Conservation (phyloP, 2,888 invertebrate species). For the Blomia tropicalis region DNA sequence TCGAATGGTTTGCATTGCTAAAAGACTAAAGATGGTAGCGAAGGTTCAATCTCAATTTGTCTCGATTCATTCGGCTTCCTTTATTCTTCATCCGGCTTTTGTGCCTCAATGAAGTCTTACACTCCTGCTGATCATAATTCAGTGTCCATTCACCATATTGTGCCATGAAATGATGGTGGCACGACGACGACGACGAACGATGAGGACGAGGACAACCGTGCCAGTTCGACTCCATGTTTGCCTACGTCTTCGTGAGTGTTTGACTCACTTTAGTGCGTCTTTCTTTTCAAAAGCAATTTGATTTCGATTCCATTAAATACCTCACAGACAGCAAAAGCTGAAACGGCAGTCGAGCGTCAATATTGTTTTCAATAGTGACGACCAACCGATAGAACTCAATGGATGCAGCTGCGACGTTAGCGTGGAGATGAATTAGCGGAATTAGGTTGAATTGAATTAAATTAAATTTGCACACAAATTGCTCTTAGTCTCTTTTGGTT, state of each 20-base stretch:
- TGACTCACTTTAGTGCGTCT: not conserved
- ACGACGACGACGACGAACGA: no score
- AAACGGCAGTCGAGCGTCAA: not conserved
- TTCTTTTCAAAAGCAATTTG: not conserved
- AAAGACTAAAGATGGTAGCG: no score
- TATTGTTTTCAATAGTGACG: not conserved
- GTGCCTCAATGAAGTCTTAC: not conserved
- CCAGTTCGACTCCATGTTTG: not conserved
- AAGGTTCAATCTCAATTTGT: conserved; percentile 12
- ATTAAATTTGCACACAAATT: conserved; percentile 13
- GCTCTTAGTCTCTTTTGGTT: not conserved
- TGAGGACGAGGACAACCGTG: no score
- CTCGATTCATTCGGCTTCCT: conserved; percentile 4
- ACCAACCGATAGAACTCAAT: no score
- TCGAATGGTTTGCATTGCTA: no score
- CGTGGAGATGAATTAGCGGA: conserved; percentile 10
- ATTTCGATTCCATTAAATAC: conserved; percentile 8
- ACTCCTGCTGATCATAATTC: conserved; percentile 1
- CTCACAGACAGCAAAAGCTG: no score
- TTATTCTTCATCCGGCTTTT: not conserved
- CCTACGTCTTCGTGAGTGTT: not conserved
- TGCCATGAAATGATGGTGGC: no score
- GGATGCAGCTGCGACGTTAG: not conserved
- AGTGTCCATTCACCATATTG: not conserved
- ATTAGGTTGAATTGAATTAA: conserved; percentile 3